phyloP scores from a whole-genome alignment of 2,888 invertebrate genomes.

The Chloroclystis v-ata region DNA sequence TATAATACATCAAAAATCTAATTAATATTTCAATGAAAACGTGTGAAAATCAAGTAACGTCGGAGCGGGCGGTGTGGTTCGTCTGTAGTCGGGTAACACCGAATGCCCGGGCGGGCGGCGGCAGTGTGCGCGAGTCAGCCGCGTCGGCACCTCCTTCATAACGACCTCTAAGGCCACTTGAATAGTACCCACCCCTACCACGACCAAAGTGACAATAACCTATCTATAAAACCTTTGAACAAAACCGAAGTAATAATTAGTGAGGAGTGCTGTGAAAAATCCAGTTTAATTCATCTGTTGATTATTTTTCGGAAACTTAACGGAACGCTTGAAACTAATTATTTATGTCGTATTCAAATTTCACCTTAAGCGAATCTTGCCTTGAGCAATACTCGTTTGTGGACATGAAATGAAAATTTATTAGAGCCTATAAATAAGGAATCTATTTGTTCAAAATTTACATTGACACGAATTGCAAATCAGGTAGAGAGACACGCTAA shows the following conservation, averaged over 20 bases:
- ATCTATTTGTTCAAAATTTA: neutral
- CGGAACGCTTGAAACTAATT: slow-evolving; percentile 3
- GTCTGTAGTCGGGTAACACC: slow-evolving; percentile 49
- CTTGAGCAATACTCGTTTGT: slow-evolving; percentile 4
- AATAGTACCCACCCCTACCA: slow-evolving; percentile 41
- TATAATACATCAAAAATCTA: neutral
- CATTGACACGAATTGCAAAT: neutral
- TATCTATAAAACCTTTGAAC: neutral
- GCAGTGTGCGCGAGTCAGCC: slow-evolving; percentile 71
- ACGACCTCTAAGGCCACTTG: slow-evolving; percentile 36
- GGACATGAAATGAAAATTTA: slow-evolving; percentile 5
- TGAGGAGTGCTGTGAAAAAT: slow-evolving; percentile 3
- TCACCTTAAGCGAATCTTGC: slow-evolving; percentile 4
- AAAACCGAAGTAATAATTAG: neutral
- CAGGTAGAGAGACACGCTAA: too few species aligned
- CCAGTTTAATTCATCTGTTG: slow-evolving; percentile 16
- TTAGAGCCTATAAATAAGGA: neutral
- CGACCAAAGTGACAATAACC: slow-evolving; percentile 16
- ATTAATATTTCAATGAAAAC: neutral
- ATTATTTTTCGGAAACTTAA: slow-evolving; percentile 8
- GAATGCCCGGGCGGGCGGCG: slow-evolving; percentile 68
- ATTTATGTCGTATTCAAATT: slow-evolving; percentile 12
- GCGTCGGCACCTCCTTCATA: slow-evolving; percentile 51
- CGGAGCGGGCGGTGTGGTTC: slow-evolving; percentile 35
- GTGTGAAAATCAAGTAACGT: slow-evolving; percentile 4